Base-by-base conservation (phyloP, 2,113 vertebrate species). In the Alethe diademata region DNA sequence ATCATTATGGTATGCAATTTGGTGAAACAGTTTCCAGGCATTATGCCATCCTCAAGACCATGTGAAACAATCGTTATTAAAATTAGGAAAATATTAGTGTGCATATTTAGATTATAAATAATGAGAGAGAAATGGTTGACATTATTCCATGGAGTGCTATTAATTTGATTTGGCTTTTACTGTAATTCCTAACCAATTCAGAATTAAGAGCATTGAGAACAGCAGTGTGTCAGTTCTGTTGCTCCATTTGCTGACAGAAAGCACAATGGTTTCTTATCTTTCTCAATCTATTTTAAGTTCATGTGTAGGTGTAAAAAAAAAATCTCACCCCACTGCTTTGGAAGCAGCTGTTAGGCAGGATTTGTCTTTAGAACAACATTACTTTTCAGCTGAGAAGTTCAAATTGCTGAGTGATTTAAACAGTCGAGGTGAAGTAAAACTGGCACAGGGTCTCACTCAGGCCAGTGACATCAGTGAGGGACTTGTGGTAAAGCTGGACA, bases 21-120 rank as follows among this genome's bases (percentile, higher is more conserved):
- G 95, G 92, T 95, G 96, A 97, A 98, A 98, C 96, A 97, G 86
- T 97, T 98, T 98, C 97, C 95, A 97, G 98, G 98, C 97, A 95
- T 95, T 50, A 70, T 96, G 97, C 98, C 97, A 98, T 96, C 85
- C 66, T 93, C 88, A 96, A 97, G 92, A 94, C 82, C 81, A 93
- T 78, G 92, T 97, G 95, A 95, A 96, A 95, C 58, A 94, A 97
- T 97, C 81, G 53, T 97, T 97, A 97, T 97, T 97, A 98, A 97
- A 97, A 97, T 97, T 94, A 97, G 87, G 88, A 97, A 98, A 97
- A 98, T 97, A 98, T 97, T 98, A 96, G 85, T 96, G 94, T 95
- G 91, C 89, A 93, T 96, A 80, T 97, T 97, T 97, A 88, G 65
- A 95, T 97, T 95, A 95, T 97, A 92, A 95, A 96, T 94, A 95